Percentiles rank a stretch among this genome's conserved stretches.
Conservation (phyloP, 2,113 vertebrate species). For the Bufo gargarizans region DNA sequence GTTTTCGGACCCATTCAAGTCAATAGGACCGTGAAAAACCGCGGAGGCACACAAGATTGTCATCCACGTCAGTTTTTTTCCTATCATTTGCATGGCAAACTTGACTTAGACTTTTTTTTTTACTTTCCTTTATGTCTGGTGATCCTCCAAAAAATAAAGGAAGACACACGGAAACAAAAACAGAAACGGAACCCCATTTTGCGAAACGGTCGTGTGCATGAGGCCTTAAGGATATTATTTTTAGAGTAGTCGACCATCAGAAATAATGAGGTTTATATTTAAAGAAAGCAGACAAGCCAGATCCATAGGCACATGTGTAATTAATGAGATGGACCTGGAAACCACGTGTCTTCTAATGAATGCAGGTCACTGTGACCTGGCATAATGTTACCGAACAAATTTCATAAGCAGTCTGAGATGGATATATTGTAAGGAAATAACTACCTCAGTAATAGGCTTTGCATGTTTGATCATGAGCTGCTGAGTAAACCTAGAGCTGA, state of each 20-base stretch:
- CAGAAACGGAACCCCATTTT: no score
- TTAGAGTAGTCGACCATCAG: neutral
- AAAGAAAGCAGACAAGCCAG: conserved; percentile 9
- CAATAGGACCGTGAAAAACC: no score
- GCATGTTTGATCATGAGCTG: neutral
- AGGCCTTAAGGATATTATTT: neutral
- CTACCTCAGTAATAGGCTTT: conserved; percentile 45
- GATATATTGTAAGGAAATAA: conserved; percentile 56
- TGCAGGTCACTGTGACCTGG: conserved; percentile 51
- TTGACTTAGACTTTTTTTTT: no score
- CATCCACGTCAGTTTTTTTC: no score
- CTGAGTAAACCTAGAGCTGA: conserved; percentile 43
- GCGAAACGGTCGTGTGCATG: no score
- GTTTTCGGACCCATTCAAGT: no score
- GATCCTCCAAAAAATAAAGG: no score
- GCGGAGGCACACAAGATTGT: no score
- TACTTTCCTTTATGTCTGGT: no score
- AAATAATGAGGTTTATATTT: conserved; percentile 39
- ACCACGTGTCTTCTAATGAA: conserved; percentile 41
- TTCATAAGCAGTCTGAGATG: conserved; percentile 44
- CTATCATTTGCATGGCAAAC: no score
- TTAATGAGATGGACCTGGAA: conserved; percentile 46
- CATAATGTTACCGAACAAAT: conserved; percentile 49
- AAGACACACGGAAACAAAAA: no score
- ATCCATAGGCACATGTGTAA: conserved; percentile 10